Base-by-base conservation (phyloP, 1,140 invertebrate genomes). In the Daktulosphaira vitifoliae region DNA sequence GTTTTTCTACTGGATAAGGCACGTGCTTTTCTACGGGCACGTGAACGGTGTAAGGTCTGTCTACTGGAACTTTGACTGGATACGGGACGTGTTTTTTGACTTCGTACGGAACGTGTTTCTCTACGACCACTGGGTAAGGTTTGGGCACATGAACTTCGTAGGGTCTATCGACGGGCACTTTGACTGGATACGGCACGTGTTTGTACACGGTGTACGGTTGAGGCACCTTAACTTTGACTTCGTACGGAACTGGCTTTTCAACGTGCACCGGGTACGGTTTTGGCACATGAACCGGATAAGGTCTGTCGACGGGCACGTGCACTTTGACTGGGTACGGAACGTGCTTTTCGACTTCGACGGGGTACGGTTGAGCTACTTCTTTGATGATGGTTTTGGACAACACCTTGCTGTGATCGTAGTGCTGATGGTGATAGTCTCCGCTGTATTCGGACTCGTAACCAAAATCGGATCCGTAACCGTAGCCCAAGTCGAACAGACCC, bases 1-100 rank as follows among this genome's bases (percentile, higher is more conserved):
- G 79, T 69, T 83, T 82, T 44, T 72, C 70, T 0, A 78, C 78
- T 2, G 81, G 80, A 68, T 78, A 77, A 0, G 79, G 80, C 13
- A 82, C 74, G 68, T 78, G 74, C 69, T 81, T 77, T 72, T 80
- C 78, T 37, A 72, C 70, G 1, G 71, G 68, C 20, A 72, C 71
- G 70, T 82, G 81, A 0, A 83, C 78, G 68, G 83, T 81, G 65
- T 84, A 80, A 13, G 83, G 81, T 69, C 79, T 77, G 51, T 85
- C 83, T 26, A 84, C 80, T 9, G 75, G 83, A 22, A 87, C 84
- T 71, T 87, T 82, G 13, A 87, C 84, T 56, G 83, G 80, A 71
- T 82, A 82, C 66, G 84, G 86, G 20, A 86, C 80, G 49, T 80
- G 79, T 73, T 86, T 87, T 71, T 87, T 85, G 0, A 88, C 84